A percentile compares a stretch with the other conserved stretches of the same genome.
Conservation (phyloP, 2,113 vertebrate species). For the Alethe castanea region DNA sequence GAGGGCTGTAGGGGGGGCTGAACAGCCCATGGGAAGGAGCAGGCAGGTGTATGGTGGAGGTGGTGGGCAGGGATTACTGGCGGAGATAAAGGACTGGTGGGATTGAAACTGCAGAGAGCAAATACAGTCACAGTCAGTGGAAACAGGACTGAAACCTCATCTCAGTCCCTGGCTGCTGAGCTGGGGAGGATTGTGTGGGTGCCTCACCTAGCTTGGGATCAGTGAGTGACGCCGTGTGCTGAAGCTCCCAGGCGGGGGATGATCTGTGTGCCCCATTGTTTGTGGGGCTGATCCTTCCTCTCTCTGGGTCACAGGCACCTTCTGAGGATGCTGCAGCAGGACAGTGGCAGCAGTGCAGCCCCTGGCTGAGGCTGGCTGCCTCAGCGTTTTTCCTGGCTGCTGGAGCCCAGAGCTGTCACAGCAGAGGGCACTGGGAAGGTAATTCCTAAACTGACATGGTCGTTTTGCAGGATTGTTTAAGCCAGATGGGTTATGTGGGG, state of each 20-base stretch:
- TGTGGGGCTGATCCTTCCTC: not conserved
- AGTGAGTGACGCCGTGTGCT: accelerated
- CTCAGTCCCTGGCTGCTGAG: not conserved
- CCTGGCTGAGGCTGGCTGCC: accelerated
- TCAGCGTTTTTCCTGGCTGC: not conserved
- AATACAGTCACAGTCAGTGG: not conserved
- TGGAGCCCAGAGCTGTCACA: accelerated
- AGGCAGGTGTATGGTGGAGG: not conserved
- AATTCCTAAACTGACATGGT: not conserved
- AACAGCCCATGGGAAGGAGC: not conserved
- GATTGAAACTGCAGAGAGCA: accelerated
- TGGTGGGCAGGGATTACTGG: not conserved
- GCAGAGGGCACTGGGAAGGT: not conserved
- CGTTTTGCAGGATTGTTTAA: not conserved
- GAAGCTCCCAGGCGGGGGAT: accelerated
- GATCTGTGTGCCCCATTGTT: not conserved
- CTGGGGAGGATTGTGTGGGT: not conserved
- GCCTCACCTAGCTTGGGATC: not conserved
- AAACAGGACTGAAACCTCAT: not conserved
- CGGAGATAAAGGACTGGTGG: not conserved
- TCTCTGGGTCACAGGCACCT: not conserved
- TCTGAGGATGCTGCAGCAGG: not conserved
- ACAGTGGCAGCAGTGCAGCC: not conserved
- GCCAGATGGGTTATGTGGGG: not conserved
- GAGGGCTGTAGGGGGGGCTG: not conserved